These are phyloP conservation scores for Scomber colias DNA, from an alignment of 2,113 vertebrate species.

Conservation along the genomic window DNA sequence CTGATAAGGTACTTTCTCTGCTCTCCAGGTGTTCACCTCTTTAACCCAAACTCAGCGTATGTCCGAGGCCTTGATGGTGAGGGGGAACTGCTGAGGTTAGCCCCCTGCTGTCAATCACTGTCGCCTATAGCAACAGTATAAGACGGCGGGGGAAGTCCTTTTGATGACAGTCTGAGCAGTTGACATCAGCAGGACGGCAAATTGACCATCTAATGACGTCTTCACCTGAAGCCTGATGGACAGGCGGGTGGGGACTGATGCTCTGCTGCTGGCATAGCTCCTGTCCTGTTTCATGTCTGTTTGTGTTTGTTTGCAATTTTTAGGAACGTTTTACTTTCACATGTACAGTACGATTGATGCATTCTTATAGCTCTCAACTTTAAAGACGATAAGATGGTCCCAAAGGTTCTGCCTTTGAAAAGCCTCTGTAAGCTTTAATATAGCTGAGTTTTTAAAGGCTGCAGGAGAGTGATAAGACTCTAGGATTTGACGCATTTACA, in stretches of 20 bases:
- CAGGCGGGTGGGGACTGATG: constrained; percentile 80
- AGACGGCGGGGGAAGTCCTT: constrained; percentile 65
- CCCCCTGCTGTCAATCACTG: constrained; percentile 71
- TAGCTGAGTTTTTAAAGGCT: constrained; percentile 55
- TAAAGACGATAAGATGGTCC: constrained; percentile 27
- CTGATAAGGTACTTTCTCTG: constrained; percentile 1
- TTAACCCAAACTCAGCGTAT: constrained; percentile 77
- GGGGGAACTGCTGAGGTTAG: constrained; percentile 87
- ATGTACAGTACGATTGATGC: constrained; percentile 15
- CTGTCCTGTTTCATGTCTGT: background rate
- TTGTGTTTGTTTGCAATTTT: constrained; percentile 22
- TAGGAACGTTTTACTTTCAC: constrained; percentile 18
- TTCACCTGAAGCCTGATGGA: constrained; percentile 77
- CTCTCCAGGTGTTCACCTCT: constrained; percentile 80
- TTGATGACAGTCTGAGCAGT: background rate
- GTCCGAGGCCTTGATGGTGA: constrained; percentile 64
- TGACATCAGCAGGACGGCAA: constrained; percentile 63
- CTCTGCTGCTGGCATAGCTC: constrained; percentile 58
- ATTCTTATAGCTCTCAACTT: constrained; percentile 25
- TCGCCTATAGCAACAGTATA: constrained; percentile 37
- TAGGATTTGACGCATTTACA: constrained; percentile 56
- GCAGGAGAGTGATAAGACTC: constrained; percentile 53
- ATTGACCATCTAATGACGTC: constrained; percentile 77
- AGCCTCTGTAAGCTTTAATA: constrained; percentile 27
- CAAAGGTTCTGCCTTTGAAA: constrained; percentile 38